Base-by-base conservation (phyloP, 2,888 invertebrate species). In the Trachelus stipa region DNA sequence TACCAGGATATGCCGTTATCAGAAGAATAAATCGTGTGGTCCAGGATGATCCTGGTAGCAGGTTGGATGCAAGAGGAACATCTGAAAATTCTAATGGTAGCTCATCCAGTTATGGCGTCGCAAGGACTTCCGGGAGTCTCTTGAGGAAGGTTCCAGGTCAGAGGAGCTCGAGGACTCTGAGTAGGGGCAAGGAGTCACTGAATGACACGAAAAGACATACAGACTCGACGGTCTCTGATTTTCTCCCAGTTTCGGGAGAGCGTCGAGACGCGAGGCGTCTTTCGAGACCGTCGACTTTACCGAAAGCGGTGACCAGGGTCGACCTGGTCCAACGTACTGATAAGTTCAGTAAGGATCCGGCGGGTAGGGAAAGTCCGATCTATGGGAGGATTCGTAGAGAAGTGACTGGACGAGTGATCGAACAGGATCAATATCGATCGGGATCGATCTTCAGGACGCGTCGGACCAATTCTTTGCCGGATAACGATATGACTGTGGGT, bases 241-340 rank as follows among this genome's bases (percentile, higher is more conserved):
- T 88, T 83, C 80, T 83, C 76, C 80, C 85, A 83, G 83, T 83
- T 77, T 81, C 84, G 69, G 81, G 56, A 76, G 84, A 73, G 80
- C 81, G 83, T 76, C 85, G 84, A 75, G 87, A 86, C 82, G 30
- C 71, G 71, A 33, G 31, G 31, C 71, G 71, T 33, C 71, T n/a
- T 31, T 86, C 88, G 30, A 83, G 90, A 81, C 88, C 91, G 34
- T 90, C 91, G 77, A 91, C 91, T 69, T 81, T 91, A 75, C 91
- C 91, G 11, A 91, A 90, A 31, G 69, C 75, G 11, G 69, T 75
- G 1, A 68, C 56, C 69, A 37, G 37, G 69, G 40, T 80, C 84
- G 34, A 85, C 77, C 35, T 34, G 6, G 71, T 71, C 31, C 71
- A 9, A 12, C 12, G 71, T 30, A 12, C 71, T 30, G 30, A 0